Base-by-base conservation (phyloP, 2,797 vertebrate species). In the Myotis pilosus region DNA sequence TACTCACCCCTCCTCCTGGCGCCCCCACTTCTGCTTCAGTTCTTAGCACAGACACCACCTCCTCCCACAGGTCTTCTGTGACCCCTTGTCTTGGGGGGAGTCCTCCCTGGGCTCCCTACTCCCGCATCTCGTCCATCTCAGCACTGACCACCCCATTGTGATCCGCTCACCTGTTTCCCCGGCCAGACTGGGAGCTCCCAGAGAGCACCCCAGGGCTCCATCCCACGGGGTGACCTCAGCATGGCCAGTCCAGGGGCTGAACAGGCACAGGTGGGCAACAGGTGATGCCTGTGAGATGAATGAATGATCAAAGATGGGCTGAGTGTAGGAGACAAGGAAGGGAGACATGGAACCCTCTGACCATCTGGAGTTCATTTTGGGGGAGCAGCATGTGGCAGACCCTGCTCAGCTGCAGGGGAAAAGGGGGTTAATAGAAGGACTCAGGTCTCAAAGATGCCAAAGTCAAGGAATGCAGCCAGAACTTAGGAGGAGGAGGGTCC, bases 111-210 rank as follows among this genome's bases (percentile, higher is more conserved):
- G 51, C 41, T 72, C 12, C 84, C 49, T 1, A 41, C 25, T 53
- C 53, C 51, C 0, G 0, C 13, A 1, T 53, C 8, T 47, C 15
- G 6, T 3, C 22, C 33, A 16, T 20, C 89, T 72, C 47, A 28
- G 71, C 30, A 23, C 68, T 90, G 51, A 51, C 30, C 28, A 38
- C 16, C 6, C 41, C n/a, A 19, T 23, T 47, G 47, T 60, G 53
- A 20, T 2, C 11, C 38, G 28, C 47, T 55, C 72, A 13, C 36
- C 44, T 47, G 33, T 13, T n/a, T 84, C 22, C 64, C 17, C 44
- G n/a, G 51, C 17, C 78, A 55, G 44, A 23, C 3, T 4, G n/a
- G 28, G 44, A 71, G 41, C 41, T 69, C 44, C 25, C 15, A 3
- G 28, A 53, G 16, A 12, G 7, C 60, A 72, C 68, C 36, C 49